Conservation (phyloP, 2,888 invertebrate genomes). For the Dolichopus griseipennis region DNA sequence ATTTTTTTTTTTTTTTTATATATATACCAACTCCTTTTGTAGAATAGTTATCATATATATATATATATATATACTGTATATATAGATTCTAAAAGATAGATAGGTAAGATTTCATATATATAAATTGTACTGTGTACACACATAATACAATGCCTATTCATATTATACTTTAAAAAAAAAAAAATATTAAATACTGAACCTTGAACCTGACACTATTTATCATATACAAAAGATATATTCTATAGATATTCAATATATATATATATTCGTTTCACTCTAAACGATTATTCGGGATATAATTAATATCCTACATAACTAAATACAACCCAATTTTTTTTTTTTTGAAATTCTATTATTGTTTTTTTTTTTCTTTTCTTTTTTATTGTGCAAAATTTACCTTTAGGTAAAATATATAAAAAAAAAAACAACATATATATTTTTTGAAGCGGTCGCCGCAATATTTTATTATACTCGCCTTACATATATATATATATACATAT, state of each 20-base stretch:
- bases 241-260: too few species aligned
- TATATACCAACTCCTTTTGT: background rate
- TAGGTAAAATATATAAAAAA: background rate
- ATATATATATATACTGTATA: too few species aligned
- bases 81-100: too few species aligned
- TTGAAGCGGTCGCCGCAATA: background rate
- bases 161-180: background rate
- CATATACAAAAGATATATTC: background rate
- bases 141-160: background rate
- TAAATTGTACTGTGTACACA: background rate
- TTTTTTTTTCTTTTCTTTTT: too few species aligned
- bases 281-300: background rate
- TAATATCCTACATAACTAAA: background rate
- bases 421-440: too few species aligned
- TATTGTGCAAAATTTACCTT: background rate
- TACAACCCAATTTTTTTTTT: background rate
- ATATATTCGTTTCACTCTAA: too few species aligned
- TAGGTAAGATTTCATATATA: background rate
- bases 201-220: conserved; percentile 3
- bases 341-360: too few species aligned
- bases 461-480: background rate
- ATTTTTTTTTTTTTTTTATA: too few species aligned
- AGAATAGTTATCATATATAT: too few species aligned
- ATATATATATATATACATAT: too few species aligned
- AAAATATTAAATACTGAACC: conserved; percentile 1